Base-by-base conservation (phyloP, 2,888 invertebrate species). In the Geotrupes spiniger region DNA sequence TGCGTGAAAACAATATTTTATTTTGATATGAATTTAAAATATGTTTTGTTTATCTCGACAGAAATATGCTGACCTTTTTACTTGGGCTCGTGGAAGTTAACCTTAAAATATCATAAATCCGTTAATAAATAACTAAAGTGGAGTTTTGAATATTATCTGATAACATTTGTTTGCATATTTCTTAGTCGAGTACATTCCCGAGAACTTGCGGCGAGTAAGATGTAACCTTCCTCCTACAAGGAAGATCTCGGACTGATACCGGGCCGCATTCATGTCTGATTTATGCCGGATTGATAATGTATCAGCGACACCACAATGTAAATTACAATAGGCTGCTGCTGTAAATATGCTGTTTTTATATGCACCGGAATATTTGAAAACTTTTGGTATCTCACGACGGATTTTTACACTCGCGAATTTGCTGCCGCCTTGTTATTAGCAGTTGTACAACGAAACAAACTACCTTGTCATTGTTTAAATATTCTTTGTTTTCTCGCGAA, bases 291-390 rank as follows among this genome's bases (percentile, higher is more conserved):
- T 65, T 69, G 71, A 72, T 72, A 71, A 68, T 64, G 65, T 62
- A 71, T 72, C 72, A 66, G 66, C 65, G 58, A 68, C 69, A 68
- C 68, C 66, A 68, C 70, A 71, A 72, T 72, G 71, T 71, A 67
- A 72, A 71, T 70, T 71, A 71, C 71, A 70, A 69, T 65, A 64
- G 61, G 60, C 59, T 59, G 63, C 53, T 55, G 68, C 64, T 71
- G 72, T 71, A 71, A 71, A 71, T 69, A 72, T 66, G 67, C 21
- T 31, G 46, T 41, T 17, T 38, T 26, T 14, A 26, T 36, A 26
- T 37, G 41, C 28, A 47, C 51, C 51, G 42, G 47, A 51, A 51
- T 47, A 51, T 51, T 46, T 46, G 42, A 51, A 47, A 43, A 38
- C 41, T 41, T 36, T 26, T 17, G 40, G 36, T 41, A 36, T 46